Evolutionary conservation across 2,797 vertebrate genomes (phyloP).

Genomic region (Nannoperca australis): DNA sequence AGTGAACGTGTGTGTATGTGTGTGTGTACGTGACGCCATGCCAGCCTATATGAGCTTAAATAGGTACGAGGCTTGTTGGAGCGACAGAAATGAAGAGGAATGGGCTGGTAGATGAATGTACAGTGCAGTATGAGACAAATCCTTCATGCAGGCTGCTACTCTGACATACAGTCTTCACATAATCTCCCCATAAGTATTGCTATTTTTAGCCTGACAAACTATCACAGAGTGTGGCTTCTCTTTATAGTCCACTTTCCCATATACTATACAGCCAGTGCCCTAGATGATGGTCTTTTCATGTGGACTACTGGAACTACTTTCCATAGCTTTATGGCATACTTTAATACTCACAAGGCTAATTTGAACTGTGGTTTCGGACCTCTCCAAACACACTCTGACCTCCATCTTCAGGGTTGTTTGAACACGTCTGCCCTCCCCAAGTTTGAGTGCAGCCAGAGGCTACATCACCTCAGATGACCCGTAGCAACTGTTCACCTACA

Average conservation of each 20-base stretch:
- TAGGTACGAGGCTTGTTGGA: constrained; percentile 29
- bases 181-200: constrained; percentile 67
- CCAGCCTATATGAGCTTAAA: constrained; percentile 30
- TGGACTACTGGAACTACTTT: constrained; percentile 44
- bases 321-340: constrained; percentile 27
- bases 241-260: constrained; percentile 54
- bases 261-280: constrained; percentile 44
- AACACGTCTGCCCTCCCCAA: constrained; percentile 18
- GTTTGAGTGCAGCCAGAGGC: constrained; percentile 37
- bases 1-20: constrained; percentile 7
- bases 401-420: constrained; percentile 26
- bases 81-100: constrained; percentile 51
- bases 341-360: constrained; percentile 52
- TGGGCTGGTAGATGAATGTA: constrained; percentile 44
- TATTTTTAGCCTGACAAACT: constrained; percentile 70
- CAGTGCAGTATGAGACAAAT: constrained; percentile 59
- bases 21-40: constrained; percentile 6
- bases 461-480: constrained; percentile 47
- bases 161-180: constrained; percentile 61
- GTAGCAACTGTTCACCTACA: constrained; percentile 41
- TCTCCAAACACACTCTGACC: constrained; percentile 35
- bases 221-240: constrained; percentile 49
- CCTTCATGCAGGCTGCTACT: constrained; percentile 55
- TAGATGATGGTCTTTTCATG: constrained; percentile 49
- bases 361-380: constrained; percentile 28